These are phyloP conservation scores for Mormyrus hasselquistii DNA, from an alignment of 2,797 vertebrate species.

Conservation along the genomic window DNA sequence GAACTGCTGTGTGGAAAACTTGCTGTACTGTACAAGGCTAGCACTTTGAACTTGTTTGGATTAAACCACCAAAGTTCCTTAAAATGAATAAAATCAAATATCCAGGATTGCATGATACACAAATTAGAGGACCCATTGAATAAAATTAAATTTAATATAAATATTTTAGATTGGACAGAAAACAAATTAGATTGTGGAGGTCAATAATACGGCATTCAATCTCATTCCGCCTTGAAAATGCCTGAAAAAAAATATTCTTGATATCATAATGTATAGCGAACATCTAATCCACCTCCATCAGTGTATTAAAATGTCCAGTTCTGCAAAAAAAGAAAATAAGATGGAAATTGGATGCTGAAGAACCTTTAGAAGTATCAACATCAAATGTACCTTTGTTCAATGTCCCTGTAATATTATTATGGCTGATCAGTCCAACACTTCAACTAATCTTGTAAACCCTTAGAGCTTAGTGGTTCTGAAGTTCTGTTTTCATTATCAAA, in stretches of 20 bases:
- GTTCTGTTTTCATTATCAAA: not conserved
- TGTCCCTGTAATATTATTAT: not conserved
- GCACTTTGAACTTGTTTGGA: conserved; percentile 21
- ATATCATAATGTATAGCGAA: conserved; percentile 32
- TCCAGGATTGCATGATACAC: conserved; percentile 38
- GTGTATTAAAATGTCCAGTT: conserved; percentile 46
- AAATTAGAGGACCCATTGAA: conserved; percentile 39
- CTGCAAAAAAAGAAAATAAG: conserved; percentile 32
- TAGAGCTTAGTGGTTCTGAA: not conserved
- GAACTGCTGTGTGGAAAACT: not conserved
- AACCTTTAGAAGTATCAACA: conserved; percentile 22
- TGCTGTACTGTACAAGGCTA: not conserved
- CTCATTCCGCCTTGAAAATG: conserved; percentile 44
- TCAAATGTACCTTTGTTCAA: conserved; percentile 23
- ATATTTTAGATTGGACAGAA: conserved; percentile 51
- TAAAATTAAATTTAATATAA: conserved; percentile 45
- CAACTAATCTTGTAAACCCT: conserved; percentile 15
- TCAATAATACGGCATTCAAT: conserved; percentile 42
- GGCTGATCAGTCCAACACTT: conserved; percentile 18
- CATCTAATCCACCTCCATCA: conserved; percentile 48
- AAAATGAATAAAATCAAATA: conserved; percentile 38
- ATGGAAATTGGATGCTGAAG: conserved; percentile 28
- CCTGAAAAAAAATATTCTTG: conserved; percentile 42
- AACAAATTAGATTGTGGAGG: conserved; percentile 53
- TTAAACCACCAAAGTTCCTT: conserved; percentile 29